Evolutionary conservation across 2,797 vertebrate species (phyloP), one percentile per base, ranked within the genome.

Genomic region (Gorsachius magnificus): DNA sequence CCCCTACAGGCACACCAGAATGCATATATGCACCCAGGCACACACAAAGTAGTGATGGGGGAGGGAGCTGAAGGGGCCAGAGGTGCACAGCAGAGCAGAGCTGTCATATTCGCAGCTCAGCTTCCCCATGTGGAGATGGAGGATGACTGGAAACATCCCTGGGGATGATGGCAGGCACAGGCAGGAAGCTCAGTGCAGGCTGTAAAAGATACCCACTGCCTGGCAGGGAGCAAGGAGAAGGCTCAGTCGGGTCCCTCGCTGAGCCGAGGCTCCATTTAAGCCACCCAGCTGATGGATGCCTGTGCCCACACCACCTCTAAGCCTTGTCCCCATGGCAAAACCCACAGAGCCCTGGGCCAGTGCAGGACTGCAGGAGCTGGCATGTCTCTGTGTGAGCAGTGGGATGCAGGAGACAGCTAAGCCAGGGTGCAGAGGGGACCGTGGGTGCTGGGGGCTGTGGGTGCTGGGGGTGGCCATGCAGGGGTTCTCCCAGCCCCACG

Each of bases 261-360:
- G 57, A 70, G 90, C 64, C 0, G 2, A 29, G 35, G 61, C 46
- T 61, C 56, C 81, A 2, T 65, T 71, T 72, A 4, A 36, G n/a
- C 19, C 20, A 17, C 10, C 7, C 5, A 2, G 57, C 48, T 18
- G 53, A 8, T 2, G 48, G 25, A 4, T 29, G 36, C 50, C 46
- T 29, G 15, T 12, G 48, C 21, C 60, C 38, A 5, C 26, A 79
- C 6, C 38, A 10, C 20, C 29, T 31, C 35, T 33, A 7, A 57
- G 57, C 53, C 53, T 5, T 13, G 28, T 48, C 46, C 41, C 75
- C 54, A 19, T 5, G 54, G 33, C 58, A 88, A 68, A 45, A 6
- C n/a, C 29, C 56, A 12, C 3, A 0, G 41, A 68, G 35, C 43
- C 63, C 26, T 0, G 3, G 18, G 51, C 43, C 0, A 4, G 11